Conservation (phyloP, 2,888 invertebrate genomes). For the Mechanitis mazaeus region DNA sequence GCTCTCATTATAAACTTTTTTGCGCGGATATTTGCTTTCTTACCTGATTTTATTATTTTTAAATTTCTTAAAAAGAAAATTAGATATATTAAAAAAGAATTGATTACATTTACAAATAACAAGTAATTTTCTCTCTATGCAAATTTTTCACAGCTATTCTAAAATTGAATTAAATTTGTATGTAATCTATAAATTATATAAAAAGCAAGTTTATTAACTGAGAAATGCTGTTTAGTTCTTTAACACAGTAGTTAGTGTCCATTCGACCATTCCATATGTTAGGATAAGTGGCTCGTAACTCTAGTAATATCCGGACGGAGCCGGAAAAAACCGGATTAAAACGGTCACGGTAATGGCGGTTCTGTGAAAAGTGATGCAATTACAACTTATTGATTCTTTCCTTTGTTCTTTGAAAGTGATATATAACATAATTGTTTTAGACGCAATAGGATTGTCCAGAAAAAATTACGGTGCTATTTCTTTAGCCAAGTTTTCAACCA, state of each 20-base stretch:
- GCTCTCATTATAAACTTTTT: slow-evolving; percentile 3
- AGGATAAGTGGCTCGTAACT: slow-evolving; percentile 63
- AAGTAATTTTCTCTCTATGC: too few species aligned
- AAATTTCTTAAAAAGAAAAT: too few species aligned
- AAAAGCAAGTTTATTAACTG: background rate
- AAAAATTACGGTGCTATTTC: too few species aligned
- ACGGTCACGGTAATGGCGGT: slow-evolving; percentile 62
- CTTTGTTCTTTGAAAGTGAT: slow-evolving; percentile 50
- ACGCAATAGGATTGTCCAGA: background rate
- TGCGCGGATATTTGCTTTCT: background rate
- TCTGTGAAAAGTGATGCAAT: slow-evolving; percentile 68
- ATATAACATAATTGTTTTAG: slow-evolving; percentile 29
- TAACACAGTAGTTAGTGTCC: slow-evolving; percentile 61
- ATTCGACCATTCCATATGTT: slow-evolving; percentile 60
- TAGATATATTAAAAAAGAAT: too few species aligned
- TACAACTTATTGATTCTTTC: slow-evolving; percentile 57
- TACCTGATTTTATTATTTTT: too few species aligned
- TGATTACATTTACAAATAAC: too few species aligned
- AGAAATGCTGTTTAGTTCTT: slow-evolving; percentile 55
- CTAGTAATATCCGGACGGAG: slow-evolving; percentile 62
- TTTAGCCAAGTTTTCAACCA: too few species aligned
- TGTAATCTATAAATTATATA: too few species aligned
- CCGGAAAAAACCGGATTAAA: slow-evolving; percentile 66
- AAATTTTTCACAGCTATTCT: too few species aligned
- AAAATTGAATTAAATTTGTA: too few species aligned